Evolutionary conservation across 2,888 invertebrate species (phyloP).

Genomic region (Ariolimax columbianus): DNA sequence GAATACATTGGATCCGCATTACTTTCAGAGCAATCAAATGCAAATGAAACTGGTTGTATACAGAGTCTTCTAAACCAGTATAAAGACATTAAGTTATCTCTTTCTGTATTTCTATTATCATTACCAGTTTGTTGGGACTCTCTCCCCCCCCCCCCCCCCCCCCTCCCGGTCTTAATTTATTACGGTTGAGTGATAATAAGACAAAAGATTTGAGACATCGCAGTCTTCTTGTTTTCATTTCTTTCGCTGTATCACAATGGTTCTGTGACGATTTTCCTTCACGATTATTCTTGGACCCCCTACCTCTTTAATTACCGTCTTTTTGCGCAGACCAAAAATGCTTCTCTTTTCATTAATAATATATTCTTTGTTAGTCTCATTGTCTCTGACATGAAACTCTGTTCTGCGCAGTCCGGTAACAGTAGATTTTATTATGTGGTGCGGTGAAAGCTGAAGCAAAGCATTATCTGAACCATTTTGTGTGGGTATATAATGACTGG

Average conservation of each 20-base stretch:
- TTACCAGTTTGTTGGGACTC: too few relatives aligned
- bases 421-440: background rate
- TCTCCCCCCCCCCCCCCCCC: too few relatives aligned
- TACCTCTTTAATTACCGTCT: slow-evolving; percentile 27
- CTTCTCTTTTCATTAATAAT: slow-evolving; percentile 18
- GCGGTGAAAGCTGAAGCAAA: background rate
- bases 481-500: background rate
- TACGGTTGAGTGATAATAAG: background rate
- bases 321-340: slow-evolving; percentile 5
- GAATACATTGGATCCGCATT: too few relatives aligned
- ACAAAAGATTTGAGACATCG: background rate
- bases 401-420: background rate
- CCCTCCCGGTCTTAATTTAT: too few relatives aligned
- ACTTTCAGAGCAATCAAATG: too few relatives aligned
- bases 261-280: slow-evolving; percentile 8
- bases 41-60: too few relatives aligned
- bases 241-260: slow-evolving; percentile 19
- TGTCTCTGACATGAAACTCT: background rate
- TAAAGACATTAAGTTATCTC: too few relatives aligned
- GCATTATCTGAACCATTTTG: background rate
- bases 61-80: too few relatives aligned
- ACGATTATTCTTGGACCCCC: slow-evolving; percentile 33
- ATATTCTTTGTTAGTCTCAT: slow-evolving; percentile 27
- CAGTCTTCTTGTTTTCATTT: background rate
- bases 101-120: too few relatives aligned